Evolutionary conservation across 2,888 invertebrate genomes (phyloP).

Genomic region (Dicyrtomina minuta): DNA sequence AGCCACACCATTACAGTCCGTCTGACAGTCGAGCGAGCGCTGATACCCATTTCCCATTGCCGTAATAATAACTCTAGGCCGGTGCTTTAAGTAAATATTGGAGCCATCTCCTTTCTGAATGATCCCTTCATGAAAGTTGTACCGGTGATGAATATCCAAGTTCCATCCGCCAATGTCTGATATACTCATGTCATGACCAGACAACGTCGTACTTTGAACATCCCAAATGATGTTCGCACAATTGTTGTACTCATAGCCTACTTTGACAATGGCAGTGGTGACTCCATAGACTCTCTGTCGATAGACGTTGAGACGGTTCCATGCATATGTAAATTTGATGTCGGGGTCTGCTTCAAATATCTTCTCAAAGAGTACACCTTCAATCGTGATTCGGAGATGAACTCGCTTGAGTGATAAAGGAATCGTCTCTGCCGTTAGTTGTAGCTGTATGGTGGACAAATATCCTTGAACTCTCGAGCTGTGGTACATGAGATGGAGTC

Average conservation of each 20-base stretch:
- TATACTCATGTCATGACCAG: slow-evolving; percentile 94
- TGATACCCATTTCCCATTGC: slow-evolving; percentile 90
- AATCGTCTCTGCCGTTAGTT: slow-evolving; percentile 81
- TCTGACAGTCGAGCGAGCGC: slow-evolving; percentile 76
- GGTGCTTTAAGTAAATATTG: slow-evolving; percentile 89
- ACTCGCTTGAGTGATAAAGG: slow-evolving; percentile 81
- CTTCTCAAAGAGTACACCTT: slow-evolving; percentile 90
- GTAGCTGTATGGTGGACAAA: slow-evolving; percentile 86
- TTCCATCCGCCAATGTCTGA: slow-evolving; percentile 98
- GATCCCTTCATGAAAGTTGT: slow-evolving; percentile 97
- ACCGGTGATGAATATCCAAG: slow-evolving; percentile 86
- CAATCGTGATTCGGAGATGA: slow-evolving; percentile 87
- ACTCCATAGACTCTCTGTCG: slow-evolving; percentile 95
- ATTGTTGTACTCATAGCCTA: slow-evolving; percentile 92
- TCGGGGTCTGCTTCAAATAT: slow-evolving; percentile 94
- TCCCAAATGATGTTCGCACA: slow-evolving; percentile 95
- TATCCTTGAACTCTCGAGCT: slow-evolving; percentile 93
- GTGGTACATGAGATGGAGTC: slow-evolving; percentile 93
- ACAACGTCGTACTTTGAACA: slow-evolving; percentile 88
- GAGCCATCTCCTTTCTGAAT: slow-evolving; percentile 97
- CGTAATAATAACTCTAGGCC: slow-evolving; percentile 85
- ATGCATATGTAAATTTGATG: slow-evolving; percentile 94
- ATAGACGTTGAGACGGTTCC: slow-evolving; percentile 96
- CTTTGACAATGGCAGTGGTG: slow-evolving; percentile 89
- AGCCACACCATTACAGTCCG: slow-evolving; percentile 78